phyloP scores from a whole-genome alignment of 2,888 invertebrate genomes.

The Harmothoe impar region DNA sequence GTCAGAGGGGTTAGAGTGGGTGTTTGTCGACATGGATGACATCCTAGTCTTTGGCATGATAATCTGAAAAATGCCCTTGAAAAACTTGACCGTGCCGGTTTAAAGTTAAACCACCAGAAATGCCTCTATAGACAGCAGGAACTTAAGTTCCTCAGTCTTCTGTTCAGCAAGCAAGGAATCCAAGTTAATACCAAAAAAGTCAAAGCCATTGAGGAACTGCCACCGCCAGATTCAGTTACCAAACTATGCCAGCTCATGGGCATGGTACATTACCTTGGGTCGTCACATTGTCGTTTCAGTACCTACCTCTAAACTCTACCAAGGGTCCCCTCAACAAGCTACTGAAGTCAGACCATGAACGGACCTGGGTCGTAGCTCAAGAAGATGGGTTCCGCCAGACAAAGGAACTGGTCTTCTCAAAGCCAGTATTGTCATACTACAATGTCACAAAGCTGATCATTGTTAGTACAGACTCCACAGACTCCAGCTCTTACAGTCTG shows the following conservation, averaged over 20 bases:
- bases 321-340: neutral
- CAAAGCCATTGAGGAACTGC: too few relatives aligned
- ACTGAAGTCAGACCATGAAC: neutral
- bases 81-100: too few relatives aligned
- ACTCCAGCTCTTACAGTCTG: neutral
- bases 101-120: too few relatives aligned
- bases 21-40: too few relatives aligned
- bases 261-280: too few relatives aligned
- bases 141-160: too few relatives aligned
- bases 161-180: neutral
- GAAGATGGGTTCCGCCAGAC: neutral
- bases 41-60: too few relatives aligned
- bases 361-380: neutral
- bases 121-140: too few relatives aligned
- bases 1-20: too few relatives aligned
- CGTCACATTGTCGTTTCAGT: neutral
- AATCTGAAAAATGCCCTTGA: too few relatives aligned
- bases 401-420: neutral
- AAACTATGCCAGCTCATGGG: neutral
- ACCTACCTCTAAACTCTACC: neutral
- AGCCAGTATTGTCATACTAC: neutral
- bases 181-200: neutral
- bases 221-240: neutral
- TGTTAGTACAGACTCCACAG: neutral
- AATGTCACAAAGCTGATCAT: neutral